phyloP scores from a whole-genome alignment of 2,113 vertebrate species.

The Poicephalus gulielmi region DNA sequence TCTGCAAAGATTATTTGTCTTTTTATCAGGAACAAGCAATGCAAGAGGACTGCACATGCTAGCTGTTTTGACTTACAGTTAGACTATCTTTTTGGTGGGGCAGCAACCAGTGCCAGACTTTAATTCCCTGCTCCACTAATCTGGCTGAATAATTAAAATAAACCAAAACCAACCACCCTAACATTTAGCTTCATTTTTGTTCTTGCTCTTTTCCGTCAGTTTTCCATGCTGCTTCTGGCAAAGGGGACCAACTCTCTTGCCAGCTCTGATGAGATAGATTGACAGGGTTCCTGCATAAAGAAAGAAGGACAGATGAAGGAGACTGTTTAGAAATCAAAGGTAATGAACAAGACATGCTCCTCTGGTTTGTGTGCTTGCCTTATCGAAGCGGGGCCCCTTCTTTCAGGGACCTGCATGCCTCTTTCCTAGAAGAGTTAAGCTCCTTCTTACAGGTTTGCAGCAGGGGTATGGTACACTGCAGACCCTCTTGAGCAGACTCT shows the following conservation, averaged over 20 bases:
- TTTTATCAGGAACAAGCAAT: neutral
- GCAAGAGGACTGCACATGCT: neutral
- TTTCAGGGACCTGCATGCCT: neutral
- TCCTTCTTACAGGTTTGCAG: neutral
- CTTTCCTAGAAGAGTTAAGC: neutral
- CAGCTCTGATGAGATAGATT: neutral
- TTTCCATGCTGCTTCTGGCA: conserved; percentile 31
- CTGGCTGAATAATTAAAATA: neutral
- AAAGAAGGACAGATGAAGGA: conserved; percentile 33
- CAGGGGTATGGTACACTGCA: neutral
- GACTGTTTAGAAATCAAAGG: neutral
- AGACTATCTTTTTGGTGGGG: neutral
- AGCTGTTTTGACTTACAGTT: neutral
- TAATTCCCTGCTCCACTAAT: neutral
- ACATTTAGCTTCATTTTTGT: neutral
- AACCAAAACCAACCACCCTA: neutral
- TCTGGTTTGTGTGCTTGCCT: neutral
- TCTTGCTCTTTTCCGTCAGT: neutral
- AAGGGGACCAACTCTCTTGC: neutral
- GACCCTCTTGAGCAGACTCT: neutral
- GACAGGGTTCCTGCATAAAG: neutral
- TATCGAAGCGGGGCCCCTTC: accelerated
- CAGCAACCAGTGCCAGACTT: neutral
- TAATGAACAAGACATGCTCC: neutral
- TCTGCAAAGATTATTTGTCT: conserved; percentile 5